Percentiles rank a stretch among this genome's conserved stretches.
Conservation (phyloP, 2,888 invertebrate genomes). For the Aromia moschata region DNA sequence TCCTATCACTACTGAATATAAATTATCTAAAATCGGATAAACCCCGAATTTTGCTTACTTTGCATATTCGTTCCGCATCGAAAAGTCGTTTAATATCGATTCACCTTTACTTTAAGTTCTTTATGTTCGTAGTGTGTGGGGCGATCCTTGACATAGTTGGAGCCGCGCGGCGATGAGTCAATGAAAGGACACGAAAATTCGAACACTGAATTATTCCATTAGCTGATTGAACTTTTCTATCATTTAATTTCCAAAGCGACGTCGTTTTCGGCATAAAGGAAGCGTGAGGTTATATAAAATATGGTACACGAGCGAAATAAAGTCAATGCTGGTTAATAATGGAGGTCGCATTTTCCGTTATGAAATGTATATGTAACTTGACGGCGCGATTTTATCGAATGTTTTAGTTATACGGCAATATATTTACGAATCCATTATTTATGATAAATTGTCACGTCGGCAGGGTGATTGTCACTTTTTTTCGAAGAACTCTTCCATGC, state of each 20-base stretch:
- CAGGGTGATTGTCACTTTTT: no score
- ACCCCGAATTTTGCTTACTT: no score
- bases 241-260: constrained; percentile 8
- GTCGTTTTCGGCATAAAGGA: constrained; percentile 8
- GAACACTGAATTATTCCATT: constrained; percentile 5
- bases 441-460: no score
- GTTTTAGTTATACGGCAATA: no score
- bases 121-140: constrained; percentile 2
- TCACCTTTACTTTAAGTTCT: constrained; percentile 1
- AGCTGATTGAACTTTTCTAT: constrained; percentile 8
- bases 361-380: neutral
- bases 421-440: no score
- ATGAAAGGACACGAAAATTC: neutral
- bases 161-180: neutral
- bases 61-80: constrained; percentile 1
- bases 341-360: neutral
- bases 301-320: neutral
- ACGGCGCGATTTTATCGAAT: neutral
- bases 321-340: constrained; percentile 7
- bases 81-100: constrained; percentile 8
- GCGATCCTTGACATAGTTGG: constrained; percentile 7
- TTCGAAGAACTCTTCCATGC: no score
- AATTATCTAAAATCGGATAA: no score
- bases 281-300: constrained; percentile 3
- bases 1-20: no score